Percentiles rank a stretch among this genome's conserved stretches.
Evolutionary conservation across 2,113 vertebrate species (phyloP).

Genomic region (Hydrochoerus hydrochaeris): DNA sequence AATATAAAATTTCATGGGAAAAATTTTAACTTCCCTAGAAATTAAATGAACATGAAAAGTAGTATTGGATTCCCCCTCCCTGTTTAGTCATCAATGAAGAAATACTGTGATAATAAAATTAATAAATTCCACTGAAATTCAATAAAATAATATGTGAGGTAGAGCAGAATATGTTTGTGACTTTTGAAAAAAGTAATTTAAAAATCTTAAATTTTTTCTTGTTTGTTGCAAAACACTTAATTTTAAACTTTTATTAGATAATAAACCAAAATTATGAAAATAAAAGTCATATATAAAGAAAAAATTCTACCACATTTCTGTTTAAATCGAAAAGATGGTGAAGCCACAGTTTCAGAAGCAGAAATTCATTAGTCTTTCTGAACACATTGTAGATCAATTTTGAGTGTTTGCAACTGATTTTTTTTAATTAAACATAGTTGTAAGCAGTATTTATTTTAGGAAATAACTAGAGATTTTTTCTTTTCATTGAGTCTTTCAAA

Average conservation of each 20-base stretch:
- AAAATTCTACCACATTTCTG: background rate
- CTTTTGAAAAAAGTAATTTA: background rate
- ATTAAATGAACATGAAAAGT: slow-evolving; percentile 11
- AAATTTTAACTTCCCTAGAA: background rate
- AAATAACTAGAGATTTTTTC: background rate
- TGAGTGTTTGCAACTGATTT: background rate
- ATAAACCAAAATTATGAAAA: background rate
- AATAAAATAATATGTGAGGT: background rate
- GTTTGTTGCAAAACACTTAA: background rate
- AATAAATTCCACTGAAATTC: background rate
- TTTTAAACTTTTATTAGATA: background rate
- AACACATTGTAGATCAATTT: background rate
- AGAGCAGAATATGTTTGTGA: background rate
- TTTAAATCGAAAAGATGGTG: background rate
- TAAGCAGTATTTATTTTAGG: background rate
- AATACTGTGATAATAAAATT: background rate
- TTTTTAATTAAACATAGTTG: background rate
- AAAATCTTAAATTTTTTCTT: background rate
- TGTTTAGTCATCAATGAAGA: background rate
- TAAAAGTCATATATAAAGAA: background rate
- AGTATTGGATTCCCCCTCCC: background rate
- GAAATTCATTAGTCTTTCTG: background rate
- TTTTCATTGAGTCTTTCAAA: background rate
- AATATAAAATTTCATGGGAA: background rate
- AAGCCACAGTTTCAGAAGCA: background rate